Evolutionary conservation across 1,140 invertebrate genomes (phyloP), one percentile per base, ranked within the genome.

Genomic region (Drosophila pachea): DNA sequence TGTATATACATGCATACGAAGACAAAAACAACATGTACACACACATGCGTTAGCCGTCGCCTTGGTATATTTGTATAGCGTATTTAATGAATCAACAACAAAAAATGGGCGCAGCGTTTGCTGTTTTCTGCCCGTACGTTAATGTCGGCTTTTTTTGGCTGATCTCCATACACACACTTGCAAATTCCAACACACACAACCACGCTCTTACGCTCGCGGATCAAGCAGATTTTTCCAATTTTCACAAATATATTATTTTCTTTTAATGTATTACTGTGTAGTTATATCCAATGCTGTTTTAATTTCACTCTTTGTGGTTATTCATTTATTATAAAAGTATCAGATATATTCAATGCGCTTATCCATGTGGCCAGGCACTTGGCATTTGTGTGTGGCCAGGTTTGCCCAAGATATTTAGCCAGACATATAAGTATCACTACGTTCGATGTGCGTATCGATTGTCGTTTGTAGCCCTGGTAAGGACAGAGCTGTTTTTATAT

Each of bases 31-130:
- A 52, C 12, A 33, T 36, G 35, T 32, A 59, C 32, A 58, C 38
- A 52, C 50, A 55, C 59, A 29, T 43, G 54, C 64, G 47, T 47
- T 52, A 36, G 7, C 29, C 45, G 38, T 48, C 52, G 62, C 62
- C 48, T 70, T 70, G 53, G 45, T 53, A n/a, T 38, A 40, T 50
- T 58, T 62, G 36, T 53, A 66, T 48, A 70, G 58, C 71, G 68
- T 78, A 74, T 83, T 78, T 76, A 87, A 78, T 87, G 83, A 87
- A 87, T 87, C 76, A 86, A 86, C 83, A 86, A 78, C 78, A 86
- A 84, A 84, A 82, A 76, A 79, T 83, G 79, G 79, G 79, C 79
- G 82, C 82, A 76, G 70, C 74, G 68, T 64, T 74, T 70, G 67
- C 48, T 67, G 54, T 68, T 65, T 59, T 75, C 40, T 52, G 12